Base-by-base conservation (phyloP, 1,140 invertebrate genomes). In the Cyphomyrmex costatus region DNA sequence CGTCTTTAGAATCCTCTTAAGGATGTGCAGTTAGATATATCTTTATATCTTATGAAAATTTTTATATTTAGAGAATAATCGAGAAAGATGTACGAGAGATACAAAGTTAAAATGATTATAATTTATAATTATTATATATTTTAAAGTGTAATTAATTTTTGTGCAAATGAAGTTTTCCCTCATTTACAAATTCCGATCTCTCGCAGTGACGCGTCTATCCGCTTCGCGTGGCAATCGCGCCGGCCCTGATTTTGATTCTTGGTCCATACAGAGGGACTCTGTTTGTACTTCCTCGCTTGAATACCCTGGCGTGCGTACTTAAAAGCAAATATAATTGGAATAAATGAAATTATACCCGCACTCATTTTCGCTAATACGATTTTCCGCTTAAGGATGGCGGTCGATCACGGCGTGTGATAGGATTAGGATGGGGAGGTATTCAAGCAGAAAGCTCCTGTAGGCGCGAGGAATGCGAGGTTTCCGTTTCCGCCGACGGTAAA, bases 401-500 rank as follows among this genome's bases (percentile, higher is more conserved):
- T 21, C 58, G 63, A 16, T 36, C 8, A 16, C 36, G 24, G 19
- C 3, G 33, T 27, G n/a, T 16, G 24, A 58, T 53, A 63, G 19
- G 63, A 68, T 70, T 0, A 12, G 16, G 2, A 42, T 27, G 21
- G 76, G 60, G 33, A 42, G 60, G 24, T 46, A 30, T 68, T 68
- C 30, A 58, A 68, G 36, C 56, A 24, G 46, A 36, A 61, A 63
- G 27, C 46, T 27, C 10, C 3, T 0, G 21, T 7, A 66, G 24
- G 0, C 27, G 30, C 6, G 24, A 46, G 19, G 21, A 14, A 68
- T 51, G 12, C 36, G 65, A 85, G 60, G 68, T 89, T 87, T 87
- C 70, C 46, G 36, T 56, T 79, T 73, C 21, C 56, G 60, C 24
- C 65, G 36, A 65, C 88, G 66, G 88, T 76, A 90, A 90, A 90